phyloP scores from a whole-genome alignment of 2,888 invertebrate genomes.

The Sesia apiformis region DNA sequence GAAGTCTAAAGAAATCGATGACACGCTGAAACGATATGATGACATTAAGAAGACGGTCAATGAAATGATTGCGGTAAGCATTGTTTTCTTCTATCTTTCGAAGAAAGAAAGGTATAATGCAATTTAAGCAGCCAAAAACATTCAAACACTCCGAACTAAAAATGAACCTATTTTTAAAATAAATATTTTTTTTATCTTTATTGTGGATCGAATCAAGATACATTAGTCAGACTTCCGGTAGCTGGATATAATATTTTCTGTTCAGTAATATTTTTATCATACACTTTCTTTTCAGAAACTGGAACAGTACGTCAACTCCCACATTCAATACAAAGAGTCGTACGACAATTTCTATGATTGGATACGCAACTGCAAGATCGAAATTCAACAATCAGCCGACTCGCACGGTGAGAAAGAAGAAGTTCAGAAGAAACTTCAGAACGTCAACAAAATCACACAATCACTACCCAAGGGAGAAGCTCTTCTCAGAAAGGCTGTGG shows the following conservation, averaged over 20 bases:
- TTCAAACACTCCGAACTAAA: too few species aligned
- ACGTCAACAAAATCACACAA: constrained; percentile 79
- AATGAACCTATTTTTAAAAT: neutral
- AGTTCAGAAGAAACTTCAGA: constrained; percentile 83
- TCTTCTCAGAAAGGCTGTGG: constrained; percentile 81
- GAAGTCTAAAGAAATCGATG: constrained; percentile 79
- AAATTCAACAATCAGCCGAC: constrained; percentile 88
- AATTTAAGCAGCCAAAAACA: too few species aligned
- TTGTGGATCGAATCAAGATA: too few species aligned
- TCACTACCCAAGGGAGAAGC: constrained; percentile 82
- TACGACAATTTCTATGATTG: constrained; percentile 89
- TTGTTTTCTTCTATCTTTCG: neutral
- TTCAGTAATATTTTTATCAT: neutral
- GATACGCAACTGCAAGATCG: constrained; percentile 86
- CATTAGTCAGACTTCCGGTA: too few species aligned
- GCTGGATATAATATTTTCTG: neutral
- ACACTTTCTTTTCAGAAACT: constrained; percentile 67
- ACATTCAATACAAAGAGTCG: constrained; percentile 89
- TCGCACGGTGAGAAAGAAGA: constrained; percentile 90
- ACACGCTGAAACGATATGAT: constrained; percentile 81
- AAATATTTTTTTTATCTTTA: neutral
- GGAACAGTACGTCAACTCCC: constrained; percentile 88
- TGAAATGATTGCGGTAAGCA: constrained; percentile 77
- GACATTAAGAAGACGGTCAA: constrained; percentile 78
- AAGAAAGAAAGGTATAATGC: neutral